Evolutionary conservation across 2,888 invertebrate genomes (phyloP).

Genomic region (Cheilosia grossa): DNA sequence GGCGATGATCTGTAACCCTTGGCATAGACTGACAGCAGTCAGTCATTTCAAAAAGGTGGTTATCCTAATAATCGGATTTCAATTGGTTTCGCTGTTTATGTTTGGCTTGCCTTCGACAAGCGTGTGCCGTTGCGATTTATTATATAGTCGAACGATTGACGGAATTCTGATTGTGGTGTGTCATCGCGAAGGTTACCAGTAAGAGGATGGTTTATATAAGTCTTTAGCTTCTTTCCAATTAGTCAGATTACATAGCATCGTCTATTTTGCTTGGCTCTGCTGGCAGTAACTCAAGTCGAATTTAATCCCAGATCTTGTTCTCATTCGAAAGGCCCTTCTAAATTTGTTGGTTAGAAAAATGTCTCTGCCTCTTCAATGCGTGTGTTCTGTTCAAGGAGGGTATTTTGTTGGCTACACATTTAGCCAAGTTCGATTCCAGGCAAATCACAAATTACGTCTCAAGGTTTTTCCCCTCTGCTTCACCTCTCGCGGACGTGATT

Average conservation of each 20-base stretch:
- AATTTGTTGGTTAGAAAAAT: conserved; percentile 22
- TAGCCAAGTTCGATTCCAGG: too few species aligned
- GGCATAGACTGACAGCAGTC: conserved; percentile 45
- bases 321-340: conserved; percentile 5
- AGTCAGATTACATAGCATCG: conserved; percentile 2
- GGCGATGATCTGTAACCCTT: conserved; percentile 52
- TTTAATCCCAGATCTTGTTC: conserved; percentile 9
- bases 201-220: neutral
- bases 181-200: conserved; percentile 7
- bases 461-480: too few species aligned
- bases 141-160: neutral
- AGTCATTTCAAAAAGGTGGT: conserved; percentile 36
- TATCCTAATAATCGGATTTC: conserved; percentile 28
- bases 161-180: too few species aligned
- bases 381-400: conserved; percentile 22
- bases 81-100: conserved; percentile 34
- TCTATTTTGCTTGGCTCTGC: neutral
- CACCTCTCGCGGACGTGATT: too few species aligned
- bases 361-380: neutral
- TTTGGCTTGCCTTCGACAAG: conserved; percentile 7
- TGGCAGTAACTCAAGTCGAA: conserved; percentile 13
- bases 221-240: conserved; percentile 3
- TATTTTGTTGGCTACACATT: neutral
- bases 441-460: too few species aligned
- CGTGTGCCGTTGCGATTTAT: conserved; percentile 2